Percentiles rank a stretch among this genome's conserved stretches.
phyloP scores from a whole-genome alignment of 2,113 vertebrate species.

The Neomonachus schauinslandi region DNA sequence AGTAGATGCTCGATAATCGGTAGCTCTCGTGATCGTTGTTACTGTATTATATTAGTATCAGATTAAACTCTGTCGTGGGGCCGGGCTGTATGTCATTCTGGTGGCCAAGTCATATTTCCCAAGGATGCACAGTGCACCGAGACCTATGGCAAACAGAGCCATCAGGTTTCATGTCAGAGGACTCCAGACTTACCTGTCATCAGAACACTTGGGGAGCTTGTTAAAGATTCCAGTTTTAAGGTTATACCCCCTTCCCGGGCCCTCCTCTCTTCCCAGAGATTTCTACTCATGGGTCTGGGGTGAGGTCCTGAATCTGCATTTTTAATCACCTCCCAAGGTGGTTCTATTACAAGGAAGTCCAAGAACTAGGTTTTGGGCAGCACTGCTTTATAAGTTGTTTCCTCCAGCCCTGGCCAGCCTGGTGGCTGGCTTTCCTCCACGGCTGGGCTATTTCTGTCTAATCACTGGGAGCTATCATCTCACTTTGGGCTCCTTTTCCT shows the following conservation, averaged over 20 bases:
- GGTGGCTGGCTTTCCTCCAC: not conserved
- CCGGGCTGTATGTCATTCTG: not conserved
- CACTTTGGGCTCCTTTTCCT: not conserved
- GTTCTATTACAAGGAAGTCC: not conserved
- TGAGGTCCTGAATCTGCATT: not conserved
- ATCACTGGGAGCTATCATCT: not conserved
- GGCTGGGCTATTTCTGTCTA: conserved; percentile 54
- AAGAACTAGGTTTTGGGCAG: not conserved
- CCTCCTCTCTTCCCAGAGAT: not conserved
- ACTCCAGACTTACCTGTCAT: not conserved
- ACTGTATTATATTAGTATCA: not conserved
- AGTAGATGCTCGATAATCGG: not conserved
- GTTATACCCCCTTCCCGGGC: not conserved
- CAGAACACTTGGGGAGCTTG: not conserved
- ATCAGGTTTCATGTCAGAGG: not conserved
- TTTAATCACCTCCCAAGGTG: not conserved
- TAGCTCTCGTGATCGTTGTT: not conserved
- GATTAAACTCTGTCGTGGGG: not conserved
- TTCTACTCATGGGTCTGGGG: not conserved
- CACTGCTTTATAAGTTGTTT: not conserved
- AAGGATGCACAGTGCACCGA: not conserved
- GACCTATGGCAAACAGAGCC: not conserved
- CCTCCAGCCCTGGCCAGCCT: not conserved
- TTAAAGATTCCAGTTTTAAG: not conserved
- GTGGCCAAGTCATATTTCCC: not conserved